These are phyloP conservation scores for Pterocles burchelli DNA, from an alignment of 2,113 vertebrate genomes.

Conservation along the genomic window DNA sequence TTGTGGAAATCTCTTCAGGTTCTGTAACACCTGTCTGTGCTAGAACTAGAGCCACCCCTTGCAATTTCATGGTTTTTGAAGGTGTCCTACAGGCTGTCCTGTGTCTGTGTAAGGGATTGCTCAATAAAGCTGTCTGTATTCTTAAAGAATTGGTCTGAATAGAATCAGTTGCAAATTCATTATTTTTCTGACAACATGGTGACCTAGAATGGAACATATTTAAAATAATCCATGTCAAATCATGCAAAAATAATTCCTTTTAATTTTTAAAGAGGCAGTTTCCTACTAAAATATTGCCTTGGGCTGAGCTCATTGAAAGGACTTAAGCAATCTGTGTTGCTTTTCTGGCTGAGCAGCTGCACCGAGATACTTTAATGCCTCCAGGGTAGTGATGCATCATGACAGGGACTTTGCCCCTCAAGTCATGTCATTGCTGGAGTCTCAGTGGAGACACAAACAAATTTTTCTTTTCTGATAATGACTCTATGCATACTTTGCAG, in stretches of 20 bases:
- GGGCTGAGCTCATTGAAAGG: conserved; percentile 29
- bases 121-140: neutral
- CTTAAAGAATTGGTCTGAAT: neutral
- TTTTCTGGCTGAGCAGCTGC: conserved; percentile 48
- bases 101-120: neutral
- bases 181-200: neutral
- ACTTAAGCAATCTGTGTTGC: neutral
- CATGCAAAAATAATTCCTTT: conserved; percentile 22
- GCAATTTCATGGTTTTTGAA: neutral
- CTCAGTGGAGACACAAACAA: conserved; percentile 13
- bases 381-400: conserved; percentile 25
- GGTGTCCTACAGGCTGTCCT: neutral
- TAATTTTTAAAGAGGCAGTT: conserved; percentile 57
- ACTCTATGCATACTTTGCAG: conserved; percentile 10
- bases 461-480: conserved; percentile 20
- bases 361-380: neutral
- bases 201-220: neutral
- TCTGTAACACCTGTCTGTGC: neutral
- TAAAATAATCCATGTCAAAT: conserved; percentile 13
- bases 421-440: neutral
- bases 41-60: neutral
- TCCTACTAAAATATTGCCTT: conserved; percentile 36
- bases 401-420: conserved; percentile 20
- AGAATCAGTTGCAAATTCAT: neutral
- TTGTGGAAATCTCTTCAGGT: neutral